A percentile compares a stretch with the other conserved stretches of the same genome.
These are phyloP conservation scores for Hyles lineata DNA, from an alignment of 2,888 invertebrate species.

Conservation along the genomic window DNA sequence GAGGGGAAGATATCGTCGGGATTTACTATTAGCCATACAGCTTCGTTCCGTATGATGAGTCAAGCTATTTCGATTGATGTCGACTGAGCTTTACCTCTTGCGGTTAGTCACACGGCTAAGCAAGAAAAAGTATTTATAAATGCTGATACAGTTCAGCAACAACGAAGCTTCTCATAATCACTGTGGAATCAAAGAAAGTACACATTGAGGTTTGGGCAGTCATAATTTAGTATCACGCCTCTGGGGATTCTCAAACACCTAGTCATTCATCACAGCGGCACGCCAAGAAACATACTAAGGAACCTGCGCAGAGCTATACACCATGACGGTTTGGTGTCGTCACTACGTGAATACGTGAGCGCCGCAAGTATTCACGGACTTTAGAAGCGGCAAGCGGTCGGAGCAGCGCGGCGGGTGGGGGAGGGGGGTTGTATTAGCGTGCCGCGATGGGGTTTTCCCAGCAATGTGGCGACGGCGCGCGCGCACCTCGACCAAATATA, in stretches of 20 bases:
- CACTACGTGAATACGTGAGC: slow-evolving; percentile 35
- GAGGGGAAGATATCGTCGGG: too few species aligned
- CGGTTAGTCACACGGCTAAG: too few species aligned
- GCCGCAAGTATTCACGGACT: slow-evolving; percentile 26
- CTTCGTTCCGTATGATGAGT: too few species aligned
- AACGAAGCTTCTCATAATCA: neutral
- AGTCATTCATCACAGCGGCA: neutral
- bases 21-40: too few species aligned
- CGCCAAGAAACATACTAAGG: neutral
- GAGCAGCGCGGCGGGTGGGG: slow-evolving; percentile 39
- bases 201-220: neutral
- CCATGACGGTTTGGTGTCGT: slow-evolving; percentile 30
- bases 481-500: slow-evolving; percentile 67
- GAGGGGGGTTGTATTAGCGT: slow-evolving; percentile 44
- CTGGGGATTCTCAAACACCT: neutral
- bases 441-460: slow-evolving; percentile 79
- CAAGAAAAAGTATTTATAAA: too few species aligned
- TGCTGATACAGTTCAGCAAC: neutral
- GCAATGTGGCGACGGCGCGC: slow-evolving; percentile 67
- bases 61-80: too few species aligned
- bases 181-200: neutral
- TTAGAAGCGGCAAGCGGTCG: slow-evolving; percentile 24
- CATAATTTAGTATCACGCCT: neutral
- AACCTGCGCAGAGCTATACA: neutral
- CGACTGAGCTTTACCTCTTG: too few species aligned